Evolutionary conservation across 2,888 invertebrate genomes (phyloP).

Genomic region (Drosophila anomalata): DNA sequence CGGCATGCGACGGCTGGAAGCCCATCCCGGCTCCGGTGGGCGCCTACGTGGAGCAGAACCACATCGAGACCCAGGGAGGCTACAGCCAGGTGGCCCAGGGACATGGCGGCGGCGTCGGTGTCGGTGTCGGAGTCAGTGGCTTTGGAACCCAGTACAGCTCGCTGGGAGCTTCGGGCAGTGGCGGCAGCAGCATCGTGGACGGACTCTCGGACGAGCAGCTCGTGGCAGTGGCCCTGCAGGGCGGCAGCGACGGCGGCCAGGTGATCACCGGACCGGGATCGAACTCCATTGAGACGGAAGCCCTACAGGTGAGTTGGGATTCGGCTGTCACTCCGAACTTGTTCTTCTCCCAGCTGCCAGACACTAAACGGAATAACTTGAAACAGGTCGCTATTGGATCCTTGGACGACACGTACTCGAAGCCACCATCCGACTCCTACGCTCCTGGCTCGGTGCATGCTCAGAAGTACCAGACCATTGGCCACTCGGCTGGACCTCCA

Average conservation of each 20-base stretch:
- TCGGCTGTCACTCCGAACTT: too few species aligned
- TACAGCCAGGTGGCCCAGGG: slow-evolving; percentile 78
- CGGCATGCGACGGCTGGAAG: slow-evolving; percentile 92
- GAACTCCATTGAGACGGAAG: slow-evolving; percentile 72
- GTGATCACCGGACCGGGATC: slow-evolving; percentile 56
- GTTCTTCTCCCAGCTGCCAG: neutral
- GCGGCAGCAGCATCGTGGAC: slow-evolving; percentile 59
- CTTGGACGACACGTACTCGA: slow-evolving; percentile 81
- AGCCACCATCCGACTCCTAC: slow-evolving; percentile 84
- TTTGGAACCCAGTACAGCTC: slow-evolving; percentile 56
- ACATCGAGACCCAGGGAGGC: slow-evolving; percentile 80
- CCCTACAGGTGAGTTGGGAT: slow-evolving; percentile 49
- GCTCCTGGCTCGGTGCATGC: slow-evolving; percentile 80
- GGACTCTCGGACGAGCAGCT: slow-evolving; percentile 82
- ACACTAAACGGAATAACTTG: neutral
- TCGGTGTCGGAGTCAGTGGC: neutral
- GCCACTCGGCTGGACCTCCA: slow-evolving; percentile 80
- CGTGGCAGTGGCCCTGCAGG: slow-evolving; percentile 82
- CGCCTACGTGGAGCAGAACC: slow-evolving; percentile 77
- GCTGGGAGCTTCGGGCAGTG: slow-evolving; percentile 14
- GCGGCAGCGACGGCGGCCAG: slow-evolving; percentile 52
- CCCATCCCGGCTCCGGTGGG: slow-evolving; percentile 89
- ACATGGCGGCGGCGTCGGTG: slow-evolving; percentile 3
- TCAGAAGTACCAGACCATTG: slow-evolving; percentile 73
- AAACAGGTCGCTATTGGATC: slow-evolving; percentile 77